Conservation (phyloP, 2,888 invertebrate genomes). For the Brachyptera risi region DNA sequence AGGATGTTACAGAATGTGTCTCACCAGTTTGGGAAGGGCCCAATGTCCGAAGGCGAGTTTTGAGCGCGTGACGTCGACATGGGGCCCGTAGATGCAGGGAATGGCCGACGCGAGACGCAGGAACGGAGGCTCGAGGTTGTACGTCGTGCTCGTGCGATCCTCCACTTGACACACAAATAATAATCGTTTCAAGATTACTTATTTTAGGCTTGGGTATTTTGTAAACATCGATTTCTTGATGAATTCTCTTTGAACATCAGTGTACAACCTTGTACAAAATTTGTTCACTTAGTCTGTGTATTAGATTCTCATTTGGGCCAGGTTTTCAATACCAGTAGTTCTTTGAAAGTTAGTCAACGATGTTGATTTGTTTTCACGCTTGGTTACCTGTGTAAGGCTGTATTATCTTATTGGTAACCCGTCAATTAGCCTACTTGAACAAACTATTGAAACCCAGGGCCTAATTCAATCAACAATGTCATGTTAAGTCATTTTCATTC, state of each 20-base stretch:
- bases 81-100: constrained; percentile 44
- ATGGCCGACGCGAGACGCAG: constrained; percentile 43
- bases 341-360: no score
- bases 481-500: no score
- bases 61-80: constrained; percentile 45
- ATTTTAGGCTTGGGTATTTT: no score
- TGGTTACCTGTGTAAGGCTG: no score
- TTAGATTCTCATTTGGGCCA: no score
- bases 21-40: constrained; percentile 45
- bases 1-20: constrained; percentile 34
- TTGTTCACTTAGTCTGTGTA: neutral
- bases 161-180: constrained; percentile 37
- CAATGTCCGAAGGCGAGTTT: constrained; percentile 45
- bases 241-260: neutral
- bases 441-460: no score
- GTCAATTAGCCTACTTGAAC: no score
- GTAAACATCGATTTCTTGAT: no score
- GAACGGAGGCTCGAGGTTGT: constrained; percentile 41
- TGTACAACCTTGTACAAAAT: neutral
- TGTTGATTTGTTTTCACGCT: no score
- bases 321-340: no score
- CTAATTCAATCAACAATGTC: no score
- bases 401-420: no score
- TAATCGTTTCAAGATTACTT: constrained; percentile 1
- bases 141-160: constrained; percentile 37